These are phyloP conservation scores for Leptinotarsa haldemani DNA, from an alignment of 2,888 invertebrate species.

Conservation along the genomic window DNA sequence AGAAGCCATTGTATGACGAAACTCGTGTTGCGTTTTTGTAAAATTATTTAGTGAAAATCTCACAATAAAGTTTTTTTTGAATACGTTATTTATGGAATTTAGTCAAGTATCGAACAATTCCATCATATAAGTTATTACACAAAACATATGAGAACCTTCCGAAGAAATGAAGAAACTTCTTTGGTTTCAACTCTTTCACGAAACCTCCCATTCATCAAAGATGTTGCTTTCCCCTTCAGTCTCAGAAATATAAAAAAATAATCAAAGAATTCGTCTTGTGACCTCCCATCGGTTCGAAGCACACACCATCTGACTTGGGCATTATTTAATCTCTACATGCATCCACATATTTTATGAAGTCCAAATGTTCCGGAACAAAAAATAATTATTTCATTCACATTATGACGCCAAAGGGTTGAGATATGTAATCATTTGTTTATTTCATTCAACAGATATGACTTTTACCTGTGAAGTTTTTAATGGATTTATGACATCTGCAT, in stretches of 20 bases:
- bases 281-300: conserved; percentile 1
- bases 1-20: too few relatives aligned
- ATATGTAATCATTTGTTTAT: conserved; percentile 17
- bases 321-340: conserved; percentile 5
- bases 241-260: neutral
- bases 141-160: too few relatives aligned
- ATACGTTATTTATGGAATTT: too few relatives aligned
- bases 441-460: conserved; percentile 12
- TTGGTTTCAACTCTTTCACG: neutral
- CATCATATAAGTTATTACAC: too few relatives aligned
- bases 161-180: too few relatives aligned
- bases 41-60: too few relatives aligned
- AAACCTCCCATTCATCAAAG: neutral
- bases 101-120: too few relatives aligned
- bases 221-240: neutral
- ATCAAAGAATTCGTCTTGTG: neutral
- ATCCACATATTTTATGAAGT: neutral
- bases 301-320: conserved; percentile 12
- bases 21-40: too few relatives aligned
- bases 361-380: conserved; percentile 17
- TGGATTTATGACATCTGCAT: conserved; percentile 49
- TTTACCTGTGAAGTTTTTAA: conserved; percentile 30
- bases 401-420: conserved; percentile 11
- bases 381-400: conserved; percentile 11
- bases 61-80: too few relatives aligned